Base-by-base conservation (phyloP, 2,797 vertebrate genomes). In the Columba guinea region DNA sequence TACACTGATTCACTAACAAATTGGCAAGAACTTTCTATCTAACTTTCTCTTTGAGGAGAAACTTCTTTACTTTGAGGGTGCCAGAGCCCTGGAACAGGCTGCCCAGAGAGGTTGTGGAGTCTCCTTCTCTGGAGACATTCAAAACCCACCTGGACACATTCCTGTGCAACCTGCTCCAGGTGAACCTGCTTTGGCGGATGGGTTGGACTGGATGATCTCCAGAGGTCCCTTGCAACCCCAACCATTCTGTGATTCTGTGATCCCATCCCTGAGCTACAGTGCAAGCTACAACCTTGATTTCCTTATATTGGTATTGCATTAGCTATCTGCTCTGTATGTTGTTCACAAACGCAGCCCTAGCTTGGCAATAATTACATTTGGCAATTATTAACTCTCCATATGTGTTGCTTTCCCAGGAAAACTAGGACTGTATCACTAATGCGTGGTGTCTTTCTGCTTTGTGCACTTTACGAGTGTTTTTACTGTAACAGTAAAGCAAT, bases 371-470 rank as follows among this genome's bases (percentile, higher is more conserved):
- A 91, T 63, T 52, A 35, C 52, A 28, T 34, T 32, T 70, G 87
- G 60, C 46, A 95, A 89, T 94, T 70, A 95, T 89, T 93, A 93
- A 92, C 84, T 75, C 90, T 48, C 78, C 23, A 11, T 30, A 58
- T 58, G 68, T 32, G 26, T 78, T 87, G 74, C 67, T 39, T 87
- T 59, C 35, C 39, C 67, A 87, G 68, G 60, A 67, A 67, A 67
- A 62, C 48, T 56, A 93, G 60, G 13, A 58, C 34, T 60, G 69
- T 60, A 59, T 56, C 28, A 60, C 56, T 73, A 46, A 69, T 5
- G n/a, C 0, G 0, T 35, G 20, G 37, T 27, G 46, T 55, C n/a
- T 63, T 30, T 87, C n/a, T 37, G 49, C 71, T 64, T 64, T 59
- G 53, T 56, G 49, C 34, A 34, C 56, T 93, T 93, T 23, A 37